phyloP scores from a whole-genome alignment of 2,797 vertebrate genomes.

The Lutjanus campechanus region DNA sequence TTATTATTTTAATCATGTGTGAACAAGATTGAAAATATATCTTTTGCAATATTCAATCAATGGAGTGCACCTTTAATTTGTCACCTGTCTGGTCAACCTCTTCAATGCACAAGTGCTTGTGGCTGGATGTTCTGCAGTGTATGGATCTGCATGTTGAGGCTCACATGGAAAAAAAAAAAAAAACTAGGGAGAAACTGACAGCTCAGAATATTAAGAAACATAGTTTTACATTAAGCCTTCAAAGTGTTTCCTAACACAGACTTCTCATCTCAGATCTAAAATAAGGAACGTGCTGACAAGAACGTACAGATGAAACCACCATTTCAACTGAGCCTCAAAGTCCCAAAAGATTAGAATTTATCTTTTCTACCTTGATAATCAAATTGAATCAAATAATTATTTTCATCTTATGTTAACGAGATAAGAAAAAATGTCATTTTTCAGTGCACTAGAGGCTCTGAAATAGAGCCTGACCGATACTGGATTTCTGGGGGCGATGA shows the following conservation, averaged over 20 bases:
- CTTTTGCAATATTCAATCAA: too few relatives aligned
- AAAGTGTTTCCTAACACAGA: slow-evolving; percentile 2
- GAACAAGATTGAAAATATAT: too few relatives aligned
- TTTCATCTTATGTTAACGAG: too few relatives aligned
- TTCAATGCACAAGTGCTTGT: background rate
- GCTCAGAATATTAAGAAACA: background rate
- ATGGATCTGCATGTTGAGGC: background rate
- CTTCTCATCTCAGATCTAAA: background rate
- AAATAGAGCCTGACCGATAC: too few relatives aligned
- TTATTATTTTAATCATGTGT: too few relatives aligned
- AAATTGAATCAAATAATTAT: too few relatives aligned
- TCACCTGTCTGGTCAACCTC: slow-evolving; percentile 2
- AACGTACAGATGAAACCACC: background rate
- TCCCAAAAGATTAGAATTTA: too few relatives aligned
- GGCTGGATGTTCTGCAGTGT: background rate
- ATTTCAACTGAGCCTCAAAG: background rate
- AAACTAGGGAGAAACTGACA: background rate
- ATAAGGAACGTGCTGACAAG: slow-evolving; percentile 10
- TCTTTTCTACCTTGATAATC: too few relatives aligned
- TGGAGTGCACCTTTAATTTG: slow-evolving; percentile 8
- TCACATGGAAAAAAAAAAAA: background rate
- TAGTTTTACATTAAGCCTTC: background rate
- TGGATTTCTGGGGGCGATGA: too few relatives aligned
- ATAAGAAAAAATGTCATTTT: too few relatives aligned
- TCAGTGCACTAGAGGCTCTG: too few relatives aligned